These are phyloP conservation scores for Ophonus ardosiacus DNA, from an alignment of 2,888 invertebrate genomes.

Conservation along the genomic window DNA sequence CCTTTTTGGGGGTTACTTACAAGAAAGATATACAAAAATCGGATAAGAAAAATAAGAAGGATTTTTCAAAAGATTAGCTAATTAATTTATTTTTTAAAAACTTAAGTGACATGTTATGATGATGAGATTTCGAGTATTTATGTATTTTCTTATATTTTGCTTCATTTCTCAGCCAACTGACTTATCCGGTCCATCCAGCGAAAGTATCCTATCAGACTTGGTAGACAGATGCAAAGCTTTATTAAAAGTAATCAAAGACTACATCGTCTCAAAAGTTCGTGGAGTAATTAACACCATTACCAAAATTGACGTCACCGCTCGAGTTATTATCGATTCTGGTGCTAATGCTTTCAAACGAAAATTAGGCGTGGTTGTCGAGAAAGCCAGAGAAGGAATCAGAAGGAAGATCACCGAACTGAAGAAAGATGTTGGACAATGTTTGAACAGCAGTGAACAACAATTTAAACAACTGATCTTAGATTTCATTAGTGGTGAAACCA, in stretches of 20 bases:
- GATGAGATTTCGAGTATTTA: too few species aligned
- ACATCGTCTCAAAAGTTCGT: constrained; percentile 7
- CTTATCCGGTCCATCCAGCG: background rate
- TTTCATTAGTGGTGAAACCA: background rate
- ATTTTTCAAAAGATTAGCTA: too few species aligned
- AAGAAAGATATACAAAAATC: too few species aligned
- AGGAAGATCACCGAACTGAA: constrained; percentile 32
- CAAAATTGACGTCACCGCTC: background rate
- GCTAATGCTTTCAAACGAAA: background rate
- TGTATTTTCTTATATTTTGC: background rate
- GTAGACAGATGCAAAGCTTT: constrained; percentile 3
- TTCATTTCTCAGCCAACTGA: background rate
- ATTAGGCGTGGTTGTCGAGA: background rate
- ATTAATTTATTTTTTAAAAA: too few species aligned
- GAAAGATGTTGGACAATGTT: background rate
- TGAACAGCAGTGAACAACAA: background rate
- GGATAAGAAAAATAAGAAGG: too few species aligned
- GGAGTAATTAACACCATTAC: constrained; percentile 1
- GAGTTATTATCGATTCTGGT: background rate
- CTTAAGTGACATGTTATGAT: too few species aligned
- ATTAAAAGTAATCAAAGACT: constrained; percentile 4
- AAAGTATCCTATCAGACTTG: background rate
- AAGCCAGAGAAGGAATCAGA: background rate
- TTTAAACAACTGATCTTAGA: background rate
- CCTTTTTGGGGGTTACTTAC: too few species aligned